These are phyloP conservation scores for Philereme transversata DNA, from an alignment of 2,888 invertebrate species.

Conservation along the genomic window DNA sequence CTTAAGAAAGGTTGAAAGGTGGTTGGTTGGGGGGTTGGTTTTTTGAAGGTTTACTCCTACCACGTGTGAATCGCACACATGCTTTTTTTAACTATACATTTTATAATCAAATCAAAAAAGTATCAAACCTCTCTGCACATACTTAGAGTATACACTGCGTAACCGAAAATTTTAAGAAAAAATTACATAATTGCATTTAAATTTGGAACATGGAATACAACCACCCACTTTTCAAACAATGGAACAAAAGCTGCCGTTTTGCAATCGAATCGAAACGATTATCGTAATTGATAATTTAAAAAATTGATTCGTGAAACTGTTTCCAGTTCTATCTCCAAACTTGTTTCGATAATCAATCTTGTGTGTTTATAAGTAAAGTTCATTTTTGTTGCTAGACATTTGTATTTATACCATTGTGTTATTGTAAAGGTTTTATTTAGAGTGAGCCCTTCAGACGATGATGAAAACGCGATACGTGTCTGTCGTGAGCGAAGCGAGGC, in stretches of 20 bases:
- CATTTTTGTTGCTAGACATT: slow-evolving; percentile 4
- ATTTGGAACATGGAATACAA: slow-evolving; percentile 46
- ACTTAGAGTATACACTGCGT: slow-evolving; percentile 1
- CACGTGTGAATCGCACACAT: too few relatives aligned
- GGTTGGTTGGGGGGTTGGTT: too few relatives aligned
- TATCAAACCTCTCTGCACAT: too few relatives aligned
- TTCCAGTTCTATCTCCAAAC: slow-evolving; percentile 5
- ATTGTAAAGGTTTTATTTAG: slow-evolving; percentile 25
- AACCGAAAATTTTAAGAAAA: slow-evolving; percentile 24
- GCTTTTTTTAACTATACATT: neutral
- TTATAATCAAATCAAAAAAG: too few relatives aligned
- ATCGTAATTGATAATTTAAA: slow-evolving; percentile 51
- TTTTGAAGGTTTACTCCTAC: too few relatives aligned
- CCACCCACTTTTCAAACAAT: slow-evolving; percentile 50
- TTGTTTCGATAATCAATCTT: slow-evolving; percentile 19
- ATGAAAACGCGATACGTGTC: slow-evolving; percentile 66
- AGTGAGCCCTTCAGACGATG: slow-evolving; percentile 51
- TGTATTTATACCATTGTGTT: slow-evolving; percentile 14
- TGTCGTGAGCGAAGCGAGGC: slow-evolving; percentile 48
- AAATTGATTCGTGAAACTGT: slow-evolving; percentile 40
- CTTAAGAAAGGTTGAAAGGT: too few relatives aligned
- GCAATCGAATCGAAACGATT: slow-evolving; percentile 55
- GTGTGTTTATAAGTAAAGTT: slow-evolving; percentile 3
- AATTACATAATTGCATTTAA: slow-evolving; percentile 37
- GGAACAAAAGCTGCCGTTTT: slow-evolving; percentile 52